Conservation (phyloP, 2,888 invertebrate species). For the Cheilosia scutellata region DNA sequence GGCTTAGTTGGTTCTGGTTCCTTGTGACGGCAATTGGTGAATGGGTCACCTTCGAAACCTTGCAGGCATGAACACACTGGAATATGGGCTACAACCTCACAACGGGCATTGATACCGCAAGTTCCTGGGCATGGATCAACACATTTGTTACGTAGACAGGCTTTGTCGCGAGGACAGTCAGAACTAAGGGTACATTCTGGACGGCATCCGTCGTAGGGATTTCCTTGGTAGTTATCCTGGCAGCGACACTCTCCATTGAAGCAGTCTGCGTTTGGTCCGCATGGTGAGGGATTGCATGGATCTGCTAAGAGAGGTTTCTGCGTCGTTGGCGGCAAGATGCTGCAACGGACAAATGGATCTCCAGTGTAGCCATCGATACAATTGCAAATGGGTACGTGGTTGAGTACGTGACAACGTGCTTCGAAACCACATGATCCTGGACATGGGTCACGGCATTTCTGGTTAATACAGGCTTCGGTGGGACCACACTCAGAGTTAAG, state of each 20-base stretch:
- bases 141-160: conserved; percentile 90
- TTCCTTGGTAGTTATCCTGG: conserved; percentile 89
- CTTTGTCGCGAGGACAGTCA: conserved; percentile 88
- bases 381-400: conserved; percentile 92
- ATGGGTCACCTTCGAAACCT: conserved; percentile 89
- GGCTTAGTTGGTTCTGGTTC: conserved; percentile 78
- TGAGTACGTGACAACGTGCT: conserved; percentile 91
- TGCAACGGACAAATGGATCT: conserved; percentile 91
- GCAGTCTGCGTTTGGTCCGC: conserved; percentile 90
- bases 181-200: conserved; percentile 91
- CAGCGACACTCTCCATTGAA: conserved; percentile 89
- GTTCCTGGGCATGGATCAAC: conserved; percentile 90
- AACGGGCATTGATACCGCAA: conserved; percentile 89
- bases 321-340: conserved; percentile 85
- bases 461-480: conserved; percentile 90
- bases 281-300: conserved; percentile 90
- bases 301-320: conserved; percentile 84
- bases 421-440: conserved; percentile 92
- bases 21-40: conserved; percentile 85
- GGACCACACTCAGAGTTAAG: conserved; percentile 92
- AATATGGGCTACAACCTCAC: conserved; percentile 90
- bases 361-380: conserved; percentile 91
- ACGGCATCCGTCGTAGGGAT: conserved; percentile 88
- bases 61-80: conserved; percentile 90
- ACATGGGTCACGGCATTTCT: conserved; percentile 93